phyloP scores from a whole-genome alignment of 37 sponge, comb jelly and placozoan species.

The Halisarca cf. caerulea region DNA sequence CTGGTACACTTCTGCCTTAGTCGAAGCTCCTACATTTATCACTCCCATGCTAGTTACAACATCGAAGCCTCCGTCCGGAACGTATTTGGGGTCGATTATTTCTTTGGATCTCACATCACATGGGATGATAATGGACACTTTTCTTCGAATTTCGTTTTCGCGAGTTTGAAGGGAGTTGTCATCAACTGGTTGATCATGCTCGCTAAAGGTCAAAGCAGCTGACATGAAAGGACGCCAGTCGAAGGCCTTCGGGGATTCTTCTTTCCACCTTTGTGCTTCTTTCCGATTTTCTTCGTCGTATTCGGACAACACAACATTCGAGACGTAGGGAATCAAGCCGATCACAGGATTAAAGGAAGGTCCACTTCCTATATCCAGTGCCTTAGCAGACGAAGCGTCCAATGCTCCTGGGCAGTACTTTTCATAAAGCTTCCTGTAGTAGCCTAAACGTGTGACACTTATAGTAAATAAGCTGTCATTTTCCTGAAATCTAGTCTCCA shows the following conservation, averaged over 20 bases:
- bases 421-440: background rate
- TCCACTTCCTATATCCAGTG: conserved; percentile 2
- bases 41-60: background rate
- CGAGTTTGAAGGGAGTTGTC: background rate
- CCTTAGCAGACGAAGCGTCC: background rate
- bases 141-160: background rate
- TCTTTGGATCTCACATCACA: background rate
- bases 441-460: too few relatives aligned
- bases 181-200: too few relatives aligned
- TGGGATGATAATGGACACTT: background rate
- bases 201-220: background rate
- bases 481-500: too few relatives aligned
- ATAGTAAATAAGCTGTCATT: too few relatives aligned
- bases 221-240: background rate
- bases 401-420: background rate
- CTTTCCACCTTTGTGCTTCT: background rate
- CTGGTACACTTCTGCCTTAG: too few relatives aligned
- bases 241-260: background rate
- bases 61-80: background rate
- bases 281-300: background rate
- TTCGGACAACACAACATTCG: background rate
- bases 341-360: background rate
- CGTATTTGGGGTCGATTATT: background rate
- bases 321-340: background rate
- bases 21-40: too few relatives aligned